These are phyloP conservation scores for Dendrocincla fuliginosa DNA, from an alignment of 2,797 vertebrate species.

Conservation along the genomic window DNA sequence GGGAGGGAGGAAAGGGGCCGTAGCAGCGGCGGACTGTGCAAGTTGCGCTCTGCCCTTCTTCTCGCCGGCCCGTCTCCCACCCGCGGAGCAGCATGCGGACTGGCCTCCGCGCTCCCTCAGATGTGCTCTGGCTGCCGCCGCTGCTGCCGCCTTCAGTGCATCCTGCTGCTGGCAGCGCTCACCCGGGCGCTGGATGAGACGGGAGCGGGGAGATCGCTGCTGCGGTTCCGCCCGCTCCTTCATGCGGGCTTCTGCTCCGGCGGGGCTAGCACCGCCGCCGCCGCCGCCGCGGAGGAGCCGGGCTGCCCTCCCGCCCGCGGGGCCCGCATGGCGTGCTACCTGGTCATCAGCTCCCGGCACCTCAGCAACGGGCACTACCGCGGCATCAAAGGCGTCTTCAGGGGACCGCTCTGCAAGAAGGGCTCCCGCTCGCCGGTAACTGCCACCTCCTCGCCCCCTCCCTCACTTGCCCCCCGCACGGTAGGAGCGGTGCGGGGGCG, in stretches of 20 bases:
- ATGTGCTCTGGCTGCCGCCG: slow-evolving; percentile 54
- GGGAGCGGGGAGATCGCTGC: background rate
- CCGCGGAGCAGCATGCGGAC: slow-evolving; percentile 72
- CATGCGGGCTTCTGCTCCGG: slow-evolving; percentile 26
- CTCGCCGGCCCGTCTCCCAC: background rate
- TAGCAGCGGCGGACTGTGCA: background rate
- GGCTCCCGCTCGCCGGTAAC: slow-evolving; percentile 89
- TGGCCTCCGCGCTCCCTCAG: slow-evolving; percentile 49
- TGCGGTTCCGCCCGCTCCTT: slow-evolving; percentile 15
- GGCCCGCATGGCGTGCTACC: slow-evolving; percentile 92
- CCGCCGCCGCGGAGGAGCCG: slow-evolving; percentile 20
- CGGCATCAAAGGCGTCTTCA: slow-evolving; percentile 97
- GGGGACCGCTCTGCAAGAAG: slow-evolving; percentile 90
- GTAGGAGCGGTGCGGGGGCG: slow-evolving; percentile 13
- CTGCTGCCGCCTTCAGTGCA: slow-evolving; percentile 42
- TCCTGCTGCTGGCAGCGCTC: slow-evolving; percentile 39
- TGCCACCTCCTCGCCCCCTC: slow-evolving; percentile 23
- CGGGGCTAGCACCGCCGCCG: slow-evolving; percentile 8
- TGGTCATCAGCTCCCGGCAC: slow-evolving; percentile 98
- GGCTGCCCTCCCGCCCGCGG: background rate
- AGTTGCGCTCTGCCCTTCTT: slow-evolving; percentile 10
- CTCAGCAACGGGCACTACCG: slow-evolving; percentile 97
- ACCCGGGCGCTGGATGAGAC: slow-evolving; percentile 61
- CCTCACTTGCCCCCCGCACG: slow-evolving; percentile 17
- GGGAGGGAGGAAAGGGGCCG: background rate